Evolutionary conservation across 1,140 invertebrate genomes (phyloP), one percentile per base, ranked within the genome.

Genomic region (Meteorus sp.): DNA sequence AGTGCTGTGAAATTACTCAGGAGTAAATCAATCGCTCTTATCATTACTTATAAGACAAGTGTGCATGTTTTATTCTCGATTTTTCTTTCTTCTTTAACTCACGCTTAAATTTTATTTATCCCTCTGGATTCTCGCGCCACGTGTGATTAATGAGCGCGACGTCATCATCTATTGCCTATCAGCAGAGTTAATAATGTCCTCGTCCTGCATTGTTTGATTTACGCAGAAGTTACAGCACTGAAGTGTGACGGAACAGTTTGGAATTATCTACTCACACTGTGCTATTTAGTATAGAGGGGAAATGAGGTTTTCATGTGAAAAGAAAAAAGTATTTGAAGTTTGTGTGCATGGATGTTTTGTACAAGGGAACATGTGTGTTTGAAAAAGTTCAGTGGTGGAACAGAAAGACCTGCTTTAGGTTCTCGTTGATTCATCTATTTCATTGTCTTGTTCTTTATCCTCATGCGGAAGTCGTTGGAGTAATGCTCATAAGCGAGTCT

Each of bases 151-250:
- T n/a, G 44, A 56, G 29, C 22, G 31, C 44, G 39, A 56, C 44
- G 55, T 44, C 55, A 48, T 31, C 20, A 31, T 15, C 48, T 29
- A 56, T 56, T 56, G 43, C 44, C 22, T 27, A 29, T 15, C 53
- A 60, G 29, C 59, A 60, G 60, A 64, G 65, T 67, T 65, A 71
- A 69, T 70, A 64, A 63, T 60, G 68, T 63, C 70, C 68, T 70
- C 65, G 68, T 70, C 60, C 68, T 64, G 64, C 64, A 67, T 71
- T 61, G 60, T 37, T 51, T 52, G 19, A 55, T 70, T 68, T 63
- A 66, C 65, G 59, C 56, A 61, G 60, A 64, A 58, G 51, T 43
- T 25, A 19, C 35, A 47, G 62, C 63, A 56, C 68, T 64, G 63
- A 55, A 66, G 43, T 66, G 61, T 53, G 59, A 59, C 43, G 59